A percentile compares a stretch with the other conserved stretches of the same genome.
These are phyloP conservation scores for Akabosia matsudoensis DNA, from an alignment of 1,140 invertebrate genomes.

Conservation along the genomic window DNA sequence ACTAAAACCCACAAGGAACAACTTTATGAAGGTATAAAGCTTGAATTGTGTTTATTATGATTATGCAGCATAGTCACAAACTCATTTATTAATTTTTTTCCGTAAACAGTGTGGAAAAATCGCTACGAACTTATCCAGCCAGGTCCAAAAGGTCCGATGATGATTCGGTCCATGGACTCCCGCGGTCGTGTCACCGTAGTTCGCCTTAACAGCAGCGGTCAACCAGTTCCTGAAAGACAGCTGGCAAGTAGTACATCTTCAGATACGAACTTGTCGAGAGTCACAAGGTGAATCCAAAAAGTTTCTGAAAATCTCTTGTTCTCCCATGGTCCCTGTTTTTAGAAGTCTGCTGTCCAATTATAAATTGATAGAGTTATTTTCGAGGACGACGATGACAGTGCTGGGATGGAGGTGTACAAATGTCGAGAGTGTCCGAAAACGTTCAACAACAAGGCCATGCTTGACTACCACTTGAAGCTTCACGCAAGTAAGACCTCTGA, in stretches of 20 bases:
- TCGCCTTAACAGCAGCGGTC: slow-evolving; percentile 30
- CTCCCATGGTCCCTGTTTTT: background rate
- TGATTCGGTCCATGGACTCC: slow-evolving; percentile 38
- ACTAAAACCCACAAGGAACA: slow-evolving; percentile 6
- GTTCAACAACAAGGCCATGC: slow-evolving; percentile 29
- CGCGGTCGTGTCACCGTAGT: slow-evolving; percentile 33
- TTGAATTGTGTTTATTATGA: background rate
- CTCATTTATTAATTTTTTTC: background rate
- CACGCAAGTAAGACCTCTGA: slow-evolving; percentile 35
- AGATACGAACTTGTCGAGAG: slow-evolving; percentile 17
- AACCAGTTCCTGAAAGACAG: slow-evolving; percentile 25
- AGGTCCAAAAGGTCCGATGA: slow-evolving; percentile 31
- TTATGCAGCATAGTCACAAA: background rate
- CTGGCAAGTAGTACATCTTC: slow-evolving; percentile 22
- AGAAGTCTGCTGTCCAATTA: slow-evolving; percentile 23
- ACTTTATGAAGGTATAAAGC: slow-evolving; percentile 21
- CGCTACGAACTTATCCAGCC: slow-evolving; percentile 27
- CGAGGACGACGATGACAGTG: slow-evolving; percentile 21
- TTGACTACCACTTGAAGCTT: slow-evolving; percentile 34
- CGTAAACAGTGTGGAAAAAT: slow-evolving; percentile 14
- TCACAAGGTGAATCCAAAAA: slow-evolving; percentile 15
- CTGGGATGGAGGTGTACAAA: slow-evolving; percentile 26
- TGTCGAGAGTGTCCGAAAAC: slow-evolving; percentile 36
- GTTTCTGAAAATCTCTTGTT: background rate
- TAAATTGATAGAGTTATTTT: slow-evolving; percentile 8